Conservation (phyloP, 2,797 vertebrate genomes). For the Xerus rutilus region DNA sequence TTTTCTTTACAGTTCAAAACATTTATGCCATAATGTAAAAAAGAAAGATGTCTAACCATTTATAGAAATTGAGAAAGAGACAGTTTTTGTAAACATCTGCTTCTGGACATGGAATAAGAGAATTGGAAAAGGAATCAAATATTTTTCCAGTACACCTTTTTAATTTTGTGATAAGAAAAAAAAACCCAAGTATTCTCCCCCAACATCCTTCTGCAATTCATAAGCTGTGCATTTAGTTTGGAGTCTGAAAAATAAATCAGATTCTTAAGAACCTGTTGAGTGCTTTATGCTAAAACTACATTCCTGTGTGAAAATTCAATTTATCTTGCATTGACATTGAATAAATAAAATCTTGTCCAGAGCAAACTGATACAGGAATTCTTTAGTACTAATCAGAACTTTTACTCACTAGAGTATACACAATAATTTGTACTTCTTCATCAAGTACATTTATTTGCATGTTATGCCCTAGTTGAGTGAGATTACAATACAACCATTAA, state of each 20-base stretch:
- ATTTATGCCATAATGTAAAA: not conserved
- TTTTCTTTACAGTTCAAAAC: not conserved
- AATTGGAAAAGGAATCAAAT: not conserved
- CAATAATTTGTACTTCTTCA: not conserved
- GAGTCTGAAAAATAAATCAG: not conserved
- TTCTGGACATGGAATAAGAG: not conserved
- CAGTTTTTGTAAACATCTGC: not conserved
- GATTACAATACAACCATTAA: not conserved
- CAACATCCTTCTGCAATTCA: not conserved
- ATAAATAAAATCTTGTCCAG: conserved; percentile 43
- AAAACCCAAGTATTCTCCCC: rapidly evolving
- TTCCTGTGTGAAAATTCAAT: not conserved
- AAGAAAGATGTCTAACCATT: not conserved
- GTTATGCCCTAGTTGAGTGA: not conserved
- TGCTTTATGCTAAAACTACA: conserved; percentile 20
- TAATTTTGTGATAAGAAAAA: not conserved
- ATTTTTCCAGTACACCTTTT: not conserved
- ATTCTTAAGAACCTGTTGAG: conserved; percentile 15
- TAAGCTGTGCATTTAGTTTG: not conserved
- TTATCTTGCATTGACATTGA: conserved; percentile 29
- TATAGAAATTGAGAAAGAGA: not conserved
- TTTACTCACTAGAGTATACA: not conserved
- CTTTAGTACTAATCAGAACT: not conserved
- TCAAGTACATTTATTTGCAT: not conserved
- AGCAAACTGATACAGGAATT: not conserved